Conservation (phyloP, 1,140 invertebrate genomes). For the Drosophila biarmipes region DNA sequence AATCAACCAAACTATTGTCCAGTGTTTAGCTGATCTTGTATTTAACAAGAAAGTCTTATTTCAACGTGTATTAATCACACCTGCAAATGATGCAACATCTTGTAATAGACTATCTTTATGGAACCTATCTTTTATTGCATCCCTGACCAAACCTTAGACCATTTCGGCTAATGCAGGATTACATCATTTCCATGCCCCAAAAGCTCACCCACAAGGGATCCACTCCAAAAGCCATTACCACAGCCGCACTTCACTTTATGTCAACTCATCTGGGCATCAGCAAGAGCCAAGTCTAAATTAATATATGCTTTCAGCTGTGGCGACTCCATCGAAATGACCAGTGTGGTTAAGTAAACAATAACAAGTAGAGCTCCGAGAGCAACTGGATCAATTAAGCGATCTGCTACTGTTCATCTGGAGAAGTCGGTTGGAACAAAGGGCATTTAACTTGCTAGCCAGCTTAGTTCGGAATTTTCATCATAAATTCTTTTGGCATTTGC, state of each 20-base stretch:
- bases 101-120: background rate
- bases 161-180: constrained; percentile 26
- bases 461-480: constrained; percentile 49
- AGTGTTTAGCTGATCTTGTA: background rate
- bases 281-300: constrained; percentile 25
- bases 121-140: constrained; percentile 4
- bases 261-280: constrained; percentile 43
- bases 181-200: constrained; percentile 6
- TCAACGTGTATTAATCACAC: background rate
- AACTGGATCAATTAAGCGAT: constrained; percentile 58
- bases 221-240: constrained; percentile 25
- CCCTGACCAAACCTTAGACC: background rate
- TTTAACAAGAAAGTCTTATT: background rate
- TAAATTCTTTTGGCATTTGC: constrained; percentile 52
- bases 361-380: constrained; percentile 24
- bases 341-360: constrained; percentile 61
- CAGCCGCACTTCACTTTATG: constrained; percentile 49
- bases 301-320: constrained; percentile 71
- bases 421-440: constrained; percentile 65
- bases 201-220: constrained; percentile 22
- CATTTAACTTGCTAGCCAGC: constrained; percentile 47
- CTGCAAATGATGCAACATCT: constrained; percentile 6
- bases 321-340: constrained; percentile 71
- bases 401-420: constrained; percentile 59
- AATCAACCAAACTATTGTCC: too few relatives aligned